Evolutionary conservation across 2,888 invertebrate genomes (phyloP), one percentile per base, ranked within the genome.

Genomic region (Eristalis tenax): DNA sequence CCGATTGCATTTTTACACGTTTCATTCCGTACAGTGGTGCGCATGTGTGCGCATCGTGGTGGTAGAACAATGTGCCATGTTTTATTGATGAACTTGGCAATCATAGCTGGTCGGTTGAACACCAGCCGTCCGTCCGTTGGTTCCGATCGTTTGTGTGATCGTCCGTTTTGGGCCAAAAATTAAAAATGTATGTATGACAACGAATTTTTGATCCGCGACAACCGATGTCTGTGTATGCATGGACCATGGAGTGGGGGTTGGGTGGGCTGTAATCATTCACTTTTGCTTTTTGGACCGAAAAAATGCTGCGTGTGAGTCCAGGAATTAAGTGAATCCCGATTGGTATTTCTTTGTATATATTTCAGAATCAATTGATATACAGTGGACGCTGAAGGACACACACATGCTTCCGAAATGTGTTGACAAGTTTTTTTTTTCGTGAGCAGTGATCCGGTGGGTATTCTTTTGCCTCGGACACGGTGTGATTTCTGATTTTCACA

Each of bases 291-390:
- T 22, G 8, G 5, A 11, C 1, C 22, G 5, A 13, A 35, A 50
- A 77, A 70, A 78, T 71, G 57, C 78, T 71, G 91, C 92, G 91
- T 92, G 92, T 92, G 92, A 91, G 92, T 92, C 91, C 92, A 91
- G 90, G 91, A 91, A 92, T 92, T 92, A 91, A 91, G 90, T 91
- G 91, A 92, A 92, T 92, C 91, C 69, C n/a, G 61, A 22, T 3
- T 23, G 18, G 66, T 57, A 56, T 35, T 15, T 65, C 4, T 38
- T 26, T n/a, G 23, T 43, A 50, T 50, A 50, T 50, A 50, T 50
- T 50, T 50, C 50, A 18, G 8, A 50, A 50, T 18, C 50, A n/a
- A n/a, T 50, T 50, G 50, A 18, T 50, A 50, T 50, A 66, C 26
- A 23, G 59, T 26, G 23, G 59, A 26, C 26, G 13, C 26, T 26